Evolutionary conservation across 2,113 vertebrate genomes (phyloP).

Genomic region (Apistogramma diplotaenia): DNA sequence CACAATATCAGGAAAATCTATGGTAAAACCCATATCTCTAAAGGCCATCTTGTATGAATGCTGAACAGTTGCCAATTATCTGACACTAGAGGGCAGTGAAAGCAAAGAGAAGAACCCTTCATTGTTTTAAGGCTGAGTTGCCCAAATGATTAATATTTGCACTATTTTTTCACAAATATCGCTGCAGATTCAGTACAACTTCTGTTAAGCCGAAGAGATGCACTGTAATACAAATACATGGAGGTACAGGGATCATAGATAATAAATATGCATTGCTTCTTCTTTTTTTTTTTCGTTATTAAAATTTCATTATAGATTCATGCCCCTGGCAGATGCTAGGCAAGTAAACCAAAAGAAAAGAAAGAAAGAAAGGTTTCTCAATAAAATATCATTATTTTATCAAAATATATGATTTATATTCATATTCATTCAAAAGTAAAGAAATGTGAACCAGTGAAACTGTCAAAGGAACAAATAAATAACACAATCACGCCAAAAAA

Average conservation of each 20-base stretch:
- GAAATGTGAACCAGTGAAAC: background rate
- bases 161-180: background rate
- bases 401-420: background rate
- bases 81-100: constrained; percentile 52
- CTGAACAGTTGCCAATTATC: background rate
- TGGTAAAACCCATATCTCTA: no score
- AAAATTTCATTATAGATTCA: background rate
- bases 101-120: background rate
- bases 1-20: background rate
- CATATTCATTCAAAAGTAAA: background rate
- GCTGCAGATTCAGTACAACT: background rate
- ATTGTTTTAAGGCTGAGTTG: background rate
- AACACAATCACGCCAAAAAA: background rate
- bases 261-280: background rate
- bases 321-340: background rate
- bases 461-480: background rate
- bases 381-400: background rate
- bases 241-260: background rate
- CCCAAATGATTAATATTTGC: background rate
- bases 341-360: background rate
- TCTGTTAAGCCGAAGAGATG: background rate
- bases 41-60: background rate
- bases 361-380: background rate
- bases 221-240: background rate
- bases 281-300: no score